Evolutionary conservation across 2,113 vertebrate genomes (phyloP).

Genomic region (Raja brachyura): DNA sequence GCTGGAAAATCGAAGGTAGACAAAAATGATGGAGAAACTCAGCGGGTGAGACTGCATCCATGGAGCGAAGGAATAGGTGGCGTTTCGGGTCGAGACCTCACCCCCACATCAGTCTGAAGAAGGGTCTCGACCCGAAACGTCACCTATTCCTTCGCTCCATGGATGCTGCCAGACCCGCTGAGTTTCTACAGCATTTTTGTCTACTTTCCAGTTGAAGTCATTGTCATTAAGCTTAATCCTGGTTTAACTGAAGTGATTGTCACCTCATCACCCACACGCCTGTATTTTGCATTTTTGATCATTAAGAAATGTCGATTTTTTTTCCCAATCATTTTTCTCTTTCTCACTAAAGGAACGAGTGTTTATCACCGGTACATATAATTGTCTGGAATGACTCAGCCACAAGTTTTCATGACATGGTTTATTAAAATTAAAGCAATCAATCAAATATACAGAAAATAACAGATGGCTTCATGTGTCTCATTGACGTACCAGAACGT

Average conservation of each 20-base stretch:
- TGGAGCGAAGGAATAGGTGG: no score
- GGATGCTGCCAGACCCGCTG: no score
- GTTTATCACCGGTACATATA: background rate
- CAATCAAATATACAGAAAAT: background rate
- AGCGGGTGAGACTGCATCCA: no score
- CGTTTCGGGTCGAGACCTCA: no score
- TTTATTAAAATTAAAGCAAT: constrained; percentile 18
- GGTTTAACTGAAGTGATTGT: background rate
- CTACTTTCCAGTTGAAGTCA: background rate
- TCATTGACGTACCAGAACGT: background rate
- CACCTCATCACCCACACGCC: background rate
- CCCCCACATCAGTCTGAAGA: no score
- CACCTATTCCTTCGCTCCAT: no score
- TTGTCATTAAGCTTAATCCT: background rate
- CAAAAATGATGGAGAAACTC: no score
- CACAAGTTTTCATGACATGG: background rate
- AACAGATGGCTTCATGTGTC: background rate
- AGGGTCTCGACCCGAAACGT: no score
- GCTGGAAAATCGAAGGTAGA: no score
- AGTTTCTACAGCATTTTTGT: no score
- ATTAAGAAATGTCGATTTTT: background rate
- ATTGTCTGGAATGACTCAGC: background rate
- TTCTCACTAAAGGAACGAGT: background rate
- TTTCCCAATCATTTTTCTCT: background rate
- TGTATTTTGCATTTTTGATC: background rate